Evolutionary conservation across 2,113 vertebrate genomes (phyloP).

Genomic region (Dasyornis broadbenti): DNA sequence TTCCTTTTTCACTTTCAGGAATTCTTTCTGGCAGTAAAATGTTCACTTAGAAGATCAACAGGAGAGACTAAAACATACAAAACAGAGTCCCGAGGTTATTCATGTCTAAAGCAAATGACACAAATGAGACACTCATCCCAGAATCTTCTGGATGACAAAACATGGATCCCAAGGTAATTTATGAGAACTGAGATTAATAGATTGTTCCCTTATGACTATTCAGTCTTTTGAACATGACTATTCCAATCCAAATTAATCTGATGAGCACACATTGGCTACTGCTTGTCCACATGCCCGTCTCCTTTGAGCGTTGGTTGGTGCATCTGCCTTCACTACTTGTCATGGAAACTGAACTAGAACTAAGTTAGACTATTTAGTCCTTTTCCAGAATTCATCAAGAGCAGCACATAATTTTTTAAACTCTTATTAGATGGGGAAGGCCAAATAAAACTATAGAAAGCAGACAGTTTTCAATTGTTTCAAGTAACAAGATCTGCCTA

Average conservation of each 20-base stretch:
- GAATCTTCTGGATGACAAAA: not conserved
- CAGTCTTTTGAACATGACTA: not conserved
- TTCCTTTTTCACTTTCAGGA: not conserved
- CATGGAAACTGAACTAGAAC: not conserved
- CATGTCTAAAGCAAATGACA: not conserved
- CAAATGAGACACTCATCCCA: not conserved
- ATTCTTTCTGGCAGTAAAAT: not conserved
- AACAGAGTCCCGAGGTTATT: not conserved
- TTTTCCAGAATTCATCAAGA: not conserved
- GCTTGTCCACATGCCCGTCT: accelerated
- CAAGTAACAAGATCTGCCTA: slow-evolving; percentile 35
- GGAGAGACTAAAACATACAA: not conserved
- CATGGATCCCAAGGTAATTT: not conserved
- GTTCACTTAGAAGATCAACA: not conserved
- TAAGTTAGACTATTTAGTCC: not conserved
- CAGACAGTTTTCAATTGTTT: not conserved
- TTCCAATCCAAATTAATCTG: not conserved
- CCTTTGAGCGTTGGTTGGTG: not conserved
- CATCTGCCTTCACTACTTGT: not conserved
- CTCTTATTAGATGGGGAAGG: not conserved
- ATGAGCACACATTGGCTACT: not conserved
- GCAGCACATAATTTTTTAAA: not conserved
- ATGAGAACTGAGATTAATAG: not conserved
- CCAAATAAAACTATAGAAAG: not conserved
- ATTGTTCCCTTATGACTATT: not conserved